These are phyloP conservation scores for Psammodynastes pulverulentus DNA, from an alignment of 2,113 vertebrate species.

Conservation along the genomic window DNA sequence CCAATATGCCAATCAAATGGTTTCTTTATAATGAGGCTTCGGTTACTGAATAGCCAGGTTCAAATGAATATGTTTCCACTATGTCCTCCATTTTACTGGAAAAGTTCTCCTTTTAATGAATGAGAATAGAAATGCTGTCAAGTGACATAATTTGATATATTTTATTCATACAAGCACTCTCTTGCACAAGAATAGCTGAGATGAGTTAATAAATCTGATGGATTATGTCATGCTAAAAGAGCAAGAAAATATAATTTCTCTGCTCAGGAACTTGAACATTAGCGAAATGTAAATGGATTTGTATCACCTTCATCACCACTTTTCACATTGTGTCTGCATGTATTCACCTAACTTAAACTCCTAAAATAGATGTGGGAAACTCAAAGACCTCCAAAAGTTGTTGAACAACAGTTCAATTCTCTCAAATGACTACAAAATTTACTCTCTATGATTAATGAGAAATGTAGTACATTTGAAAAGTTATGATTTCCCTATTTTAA, in stretches of 20 bases:
- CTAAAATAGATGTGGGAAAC: not conserved
- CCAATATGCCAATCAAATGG: not conserved
- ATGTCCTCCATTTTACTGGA: not conserved
- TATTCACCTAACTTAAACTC: not conserved
- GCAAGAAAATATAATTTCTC: not conserved
- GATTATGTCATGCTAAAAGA: not conserved
- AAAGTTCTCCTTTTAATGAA: not conserved
- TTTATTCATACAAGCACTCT: not conserved
- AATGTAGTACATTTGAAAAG: not conserved
- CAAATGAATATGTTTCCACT: not conserved
- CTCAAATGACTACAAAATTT: not conserved
- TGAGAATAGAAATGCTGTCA: not conserved
- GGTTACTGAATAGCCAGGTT: not conserved
- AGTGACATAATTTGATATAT: not conserved
- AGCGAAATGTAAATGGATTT: not conserved
- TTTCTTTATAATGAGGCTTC: not conserved
- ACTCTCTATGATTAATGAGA: not conserved
- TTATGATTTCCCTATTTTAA: no score
- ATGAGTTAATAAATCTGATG: not conserved
- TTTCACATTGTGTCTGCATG: not conserved
- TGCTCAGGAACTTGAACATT: not conserved
- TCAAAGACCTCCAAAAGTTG: not conserved
- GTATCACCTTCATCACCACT: not conserved
- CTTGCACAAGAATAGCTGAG: not conserved
- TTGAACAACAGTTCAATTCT: not conserved